Evolutionary conservation across 2,113 vertebrate species (phyloP).

Genomic region (Leucopsar rothschildi): DNA sequence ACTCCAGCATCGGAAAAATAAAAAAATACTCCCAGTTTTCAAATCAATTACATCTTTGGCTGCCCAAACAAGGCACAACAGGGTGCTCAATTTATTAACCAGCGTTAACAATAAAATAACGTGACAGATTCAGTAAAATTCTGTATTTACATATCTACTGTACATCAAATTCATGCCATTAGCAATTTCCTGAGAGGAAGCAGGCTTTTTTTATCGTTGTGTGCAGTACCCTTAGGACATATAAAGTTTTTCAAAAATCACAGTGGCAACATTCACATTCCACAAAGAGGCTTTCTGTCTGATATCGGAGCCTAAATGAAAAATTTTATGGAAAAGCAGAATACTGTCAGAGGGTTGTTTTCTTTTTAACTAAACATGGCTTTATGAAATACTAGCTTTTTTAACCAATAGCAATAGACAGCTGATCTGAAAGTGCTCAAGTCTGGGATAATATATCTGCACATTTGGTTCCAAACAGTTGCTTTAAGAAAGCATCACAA

Average conservation of each 20-base stretch:
- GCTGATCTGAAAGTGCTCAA: neutral
- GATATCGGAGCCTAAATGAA: neutral
- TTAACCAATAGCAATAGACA: neutral
- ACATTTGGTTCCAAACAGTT: accelerated
- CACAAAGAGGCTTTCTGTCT: neutral
- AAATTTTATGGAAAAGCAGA: neutral
- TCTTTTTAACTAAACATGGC: neutral
- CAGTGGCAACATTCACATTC: neutral
- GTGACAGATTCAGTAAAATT: neutral
- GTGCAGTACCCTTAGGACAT: neutral
- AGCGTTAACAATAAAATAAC: neutral
- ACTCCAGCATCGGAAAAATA: neutral
- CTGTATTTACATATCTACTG: neutral
- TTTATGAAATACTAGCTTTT: neutral
- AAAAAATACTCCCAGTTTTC: neutral
- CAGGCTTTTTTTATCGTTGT: neutral
- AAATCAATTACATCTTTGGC: neutral
- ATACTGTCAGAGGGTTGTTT: neutral
- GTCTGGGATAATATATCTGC: neutral
- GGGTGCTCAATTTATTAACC: neutral
- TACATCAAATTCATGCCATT: neutral
- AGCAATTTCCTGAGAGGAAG: neutral
- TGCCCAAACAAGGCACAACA: neutral
- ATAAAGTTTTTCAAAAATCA: neutral
- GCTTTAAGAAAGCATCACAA: neutral